Percentiles rank a stretch among this genome's conserved stretches.
Conservation (phyloP, 1,140 invertebrate genomes). For the Scaptomyza hsui region DNA sequence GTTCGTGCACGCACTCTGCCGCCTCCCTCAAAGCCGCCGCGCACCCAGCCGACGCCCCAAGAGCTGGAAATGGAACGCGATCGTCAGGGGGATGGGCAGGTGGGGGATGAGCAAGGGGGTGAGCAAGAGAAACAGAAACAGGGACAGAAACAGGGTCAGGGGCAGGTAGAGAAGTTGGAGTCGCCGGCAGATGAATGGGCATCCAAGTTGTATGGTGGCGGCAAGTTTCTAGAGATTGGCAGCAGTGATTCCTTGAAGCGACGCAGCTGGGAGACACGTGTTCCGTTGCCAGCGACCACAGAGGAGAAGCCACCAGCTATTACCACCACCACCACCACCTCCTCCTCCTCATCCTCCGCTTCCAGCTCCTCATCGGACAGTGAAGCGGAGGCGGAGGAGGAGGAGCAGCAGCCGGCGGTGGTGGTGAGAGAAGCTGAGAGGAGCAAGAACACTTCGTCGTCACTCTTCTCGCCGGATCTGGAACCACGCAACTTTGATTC, state of each 20-base stretch:
- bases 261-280: slow-evolving; percentile 75
- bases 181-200: slow-evolving; percentile 90
- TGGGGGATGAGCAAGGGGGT: slow-evolving; percentile 14
- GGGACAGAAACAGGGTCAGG: slow-evolving; percentile 5
- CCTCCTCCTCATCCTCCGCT: slow-evolving; percentile 32
- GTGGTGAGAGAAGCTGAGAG: not conserved
- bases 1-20: slow-evolving; percentile 84
- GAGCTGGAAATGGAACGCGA: slow-evolving; percentile 17
- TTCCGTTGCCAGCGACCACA: slow-evolving; percentile 60
- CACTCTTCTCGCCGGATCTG: slow-evolving; percentile 54
- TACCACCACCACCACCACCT: slow-evolving; percentile 33
- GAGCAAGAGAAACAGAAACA: slow-evolving; percentile 42
- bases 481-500: slow-evolving; percentile 66
- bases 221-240: slow-evolving; percentile 84
- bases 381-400: slow-evolving; percentile 21
- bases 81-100: slow-evolving; percentile 21
- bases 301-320: slow-evolving; percentile 26
- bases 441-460: not conserved
- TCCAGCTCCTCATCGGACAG: slow-evolving; percentile 42
- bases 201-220: slow-evolving; percentile 89
- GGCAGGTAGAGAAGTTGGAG: not conserved
- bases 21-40: slow-evolving; percentile 80
- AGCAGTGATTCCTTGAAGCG: slow-evolving; percentile 79
- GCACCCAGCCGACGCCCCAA: slow-evolving; percentile 52
- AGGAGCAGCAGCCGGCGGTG: not conserved